Evolutionary conservation across 1,140 invertebrate species (phyloP), one percentile per base, ranked within the genome.

Genomic region (Pseudachorutes palmiensis): DNA sequence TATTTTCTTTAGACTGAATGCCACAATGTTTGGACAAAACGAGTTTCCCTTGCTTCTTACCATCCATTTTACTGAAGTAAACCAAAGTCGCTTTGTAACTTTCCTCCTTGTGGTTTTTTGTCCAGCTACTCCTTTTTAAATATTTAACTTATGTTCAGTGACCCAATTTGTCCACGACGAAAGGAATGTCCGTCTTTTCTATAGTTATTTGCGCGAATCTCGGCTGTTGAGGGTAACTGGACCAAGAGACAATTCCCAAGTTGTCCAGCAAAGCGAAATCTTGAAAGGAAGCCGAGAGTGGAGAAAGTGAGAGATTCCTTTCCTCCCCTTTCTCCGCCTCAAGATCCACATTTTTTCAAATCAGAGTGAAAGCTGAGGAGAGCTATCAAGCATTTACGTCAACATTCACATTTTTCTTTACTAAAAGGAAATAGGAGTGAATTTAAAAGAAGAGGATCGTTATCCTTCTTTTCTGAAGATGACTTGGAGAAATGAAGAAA

Each of bases 381-480:
- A 45, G 36, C 36, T 45, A 45, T 45, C 19, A 45, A 9, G 19
- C 36, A 45, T 45, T 45, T 19, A 45, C 36, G 36, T 45, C 36
- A 45, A 45, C 36, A 45, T 45, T n/a, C 36, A 45, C 36, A 45
- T 45, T 45, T 45, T 19, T 45, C 36, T 45, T 45, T 9, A 9
- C 36, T 45, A 45, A 45, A 45, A 45, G 36, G 36, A 45, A 45
- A 45, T 45, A 12, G 36, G 36, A 45, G 36, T 45, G 36, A 45
- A 45, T 45, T 45, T 45, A 45, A 45, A 45, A 45, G 36, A 45
- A 45, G 36, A 45, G 36, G 36, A 45, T 45, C 36, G 36, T 45
- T 45, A 45, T 45, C 36, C 36, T 45, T 19, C 36, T 19, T 45
- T 45, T 45, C 19, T 45, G 36, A 45, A 45, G 36, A 45, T 45